Evolutionary conservation across 1,140 invertebrate species (phyloP), one percentile per base, ranked within the genome.

Genomic region (Oreohelix idahoensis): DNA sequence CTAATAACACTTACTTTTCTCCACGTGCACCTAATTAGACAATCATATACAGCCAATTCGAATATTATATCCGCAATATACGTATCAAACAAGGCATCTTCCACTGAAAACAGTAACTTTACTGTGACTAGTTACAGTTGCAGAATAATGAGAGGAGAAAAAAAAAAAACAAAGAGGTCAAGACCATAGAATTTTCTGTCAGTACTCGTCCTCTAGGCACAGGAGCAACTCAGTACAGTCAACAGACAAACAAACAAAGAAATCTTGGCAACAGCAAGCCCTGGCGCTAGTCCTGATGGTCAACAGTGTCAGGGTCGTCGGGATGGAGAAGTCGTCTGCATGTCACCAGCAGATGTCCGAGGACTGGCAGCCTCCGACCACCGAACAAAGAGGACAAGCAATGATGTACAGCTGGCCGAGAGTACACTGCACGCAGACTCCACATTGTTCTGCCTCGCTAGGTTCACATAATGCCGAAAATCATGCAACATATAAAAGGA

Each of bases 181-280:
- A 45, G 5, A 8, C 15, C 42, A 45, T 45, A 15, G 42, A 45
- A 45, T 45, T 5, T 15, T 45, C 42, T 45, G 42, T 5, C 15
- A 15, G 42, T 45, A 45, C 42, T 45, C 42, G 29, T 8, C 29
- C 63, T 66, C 63, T 8, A 32, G n/a, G 20, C 1, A 35, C 1
- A 66, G 63, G 5, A 10, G n/a, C 63, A 66, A 66, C 20, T 29
- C 63, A 2, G n/a, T 32, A 66, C 29, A 51, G 29, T 17, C 51
- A 76, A 51, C 74, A 76, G 23, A 71, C 69, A 71, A 71, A 71
- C 73, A 42, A 39, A 29, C 36, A 45, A 36, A 32, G 29, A 53
- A 51, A 20, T 49, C 29, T 76, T 76, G 42, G 42, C 74, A 76
- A 76, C 74, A 51, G 2, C 51, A 36, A 76, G 45, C 38, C 74